phyloP scores from a whole-genome alignment of 2,113 vertebrate species.

The Entomyzon cyanotis region DNA sequence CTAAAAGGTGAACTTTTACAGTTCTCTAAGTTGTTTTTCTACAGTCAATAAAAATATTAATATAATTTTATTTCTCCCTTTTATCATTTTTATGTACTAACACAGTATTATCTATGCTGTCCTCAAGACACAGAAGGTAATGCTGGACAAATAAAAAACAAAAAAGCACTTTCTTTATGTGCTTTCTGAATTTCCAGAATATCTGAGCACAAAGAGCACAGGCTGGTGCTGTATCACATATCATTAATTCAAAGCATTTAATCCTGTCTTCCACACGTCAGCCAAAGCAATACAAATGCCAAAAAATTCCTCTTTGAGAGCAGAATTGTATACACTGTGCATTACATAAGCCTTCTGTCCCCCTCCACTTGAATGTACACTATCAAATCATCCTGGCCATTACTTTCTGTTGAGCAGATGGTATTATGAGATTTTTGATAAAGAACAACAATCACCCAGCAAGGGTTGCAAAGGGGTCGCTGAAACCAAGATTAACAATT shows the following conservation, averaged over 20 bases:
- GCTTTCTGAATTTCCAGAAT: not conserved
- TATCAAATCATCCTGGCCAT: slow-evolving; percentile 24
- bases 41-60: slow-evolving; percentile 39
- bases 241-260: not conserved
- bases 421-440: slow-evolving; percentile 71
- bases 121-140: not conserved
- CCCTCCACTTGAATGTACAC: not conserved
- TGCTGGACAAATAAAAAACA: slow-evolving; percentile 3
- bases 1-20: not conserved
- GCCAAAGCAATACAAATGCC: not conserved
- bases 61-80: slow-evolving; percentile 37
- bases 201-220: not conserved
- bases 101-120: not conserved
- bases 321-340: not conserved
- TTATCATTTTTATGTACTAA: slow-evolving; percentile 22
- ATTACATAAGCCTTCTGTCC: not conserved
- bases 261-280: not conserved
- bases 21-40: not conserved
- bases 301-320: slow-evolving; percentile 25
- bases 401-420: slow-evolving; percentile 69
- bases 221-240: not conserved
- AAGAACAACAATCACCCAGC: slow-evolving; percentile 72
- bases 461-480: slow-evolving; percentile 73
- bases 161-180: not conserved
- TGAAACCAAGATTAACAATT: slow-evolving; percentile 81